Conservation (phyloP, 2,888 invertebrate species). For the Heliconius aoede region DNA sequence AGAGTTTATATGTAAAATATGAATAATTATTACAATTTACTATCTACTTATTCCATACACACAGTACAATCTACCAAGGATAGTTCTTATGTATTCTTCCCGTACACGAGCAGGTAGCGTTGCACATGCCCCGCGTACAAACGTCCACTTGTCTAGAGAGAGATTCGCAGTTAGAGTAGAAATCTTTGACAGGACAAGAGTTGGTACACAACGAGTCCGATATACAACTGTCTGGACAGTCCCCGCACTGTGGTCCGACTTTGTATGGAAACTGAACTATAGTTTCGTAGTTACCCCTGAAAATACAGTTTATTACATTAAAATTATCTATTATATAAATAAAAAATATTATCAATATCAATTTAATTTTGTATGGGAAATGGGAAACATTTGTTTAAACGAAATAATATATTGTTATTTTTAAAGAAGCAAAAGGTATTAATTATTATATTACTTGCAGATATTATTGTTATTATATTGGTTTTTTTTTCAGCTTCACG, state of each 20-base stretch:
- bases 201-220: slow-evolving; percentile 88
- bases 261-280: slow-evolving; percentile 87
- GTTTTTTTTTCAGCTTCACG: too few relatives aligned
- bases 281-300: slow-evolving; percentile 87
- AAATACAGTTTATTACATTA: slow-evolving; percentile 53
- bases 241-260: slow-evolving; percentile 85
- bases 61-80: slow-evolving; percentile 51
- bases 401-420: too few relatives aligned
- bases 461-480: too few relatives aligned
- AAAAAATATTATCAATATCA: too few relatives aligned
- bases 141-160: slow-evolving; percentile 73
- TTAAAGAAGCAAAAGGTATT: too few relatives aligned
- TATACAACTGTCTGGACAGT: slow-evolving; percentile 86
- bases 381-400: too few relatives aligned
- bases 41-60: not conserved
- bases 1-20: slow-evolving; percentile 3
- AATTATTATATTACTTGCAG: too few relatives aligned
- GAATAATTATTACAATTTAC: not conserved
- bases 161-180: slow-evolving; percentile 89
- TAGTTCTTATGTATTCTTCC: slow-evolving; percentile 71
- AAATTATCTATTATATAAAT: not conserved
- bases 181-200: slow-evolving; percentile 86
- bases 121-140: slow-evolving; percentile 84
- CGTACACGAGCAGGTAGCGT: slow-evolving; percentile 89
- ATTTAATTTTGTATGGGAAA: too few relatives aligned